Conservation (phyloP, 1,140 invertebrate genomes). For the Eriosoma lanigerum region DNA sequence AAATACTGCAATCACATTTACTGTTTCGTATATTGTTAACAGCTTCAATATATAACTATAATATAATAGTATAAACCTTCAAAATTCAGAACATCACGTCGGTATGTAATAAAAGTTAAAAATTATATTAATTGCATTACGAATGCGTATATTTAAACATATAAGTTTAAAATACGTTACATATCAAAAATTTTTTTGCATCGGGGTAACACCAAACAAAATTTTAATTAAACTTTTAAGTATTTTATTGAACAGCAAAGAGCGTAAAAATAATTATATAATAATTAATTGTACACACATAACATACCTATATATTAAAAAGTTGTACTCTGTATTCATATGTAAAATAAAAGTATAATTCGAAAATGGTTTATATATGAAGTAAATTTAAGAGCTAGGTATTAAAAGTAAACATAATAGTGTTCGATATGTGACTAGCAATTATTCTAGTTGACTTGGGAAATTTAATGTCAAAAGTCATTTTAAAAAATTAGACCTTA, state of each 20-base stretch:
- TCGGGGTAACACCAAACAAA: background rate
- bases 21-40: background rate
- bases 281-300: too few relatives aligned
- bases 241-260: background rate
- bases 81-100: background rate
- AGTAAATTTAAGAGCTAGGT: too few relatives aligned
- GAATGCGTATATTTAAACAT: too few relatives aligned
- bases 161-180: too few relatives aligned
- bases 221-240: slow-evolving; percentile 5
- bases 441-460: background rate
- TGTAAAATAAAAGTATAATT: too few relatives aligned
- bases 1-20: background rate
- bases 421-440: background rate
- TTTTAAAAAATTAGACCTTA: background rate
- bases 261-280: too few relatives aligned
- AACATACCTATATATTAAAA: too few relatives aligned
- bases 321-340: too few relatives aligned
- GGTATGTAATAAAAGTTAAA: background rate
- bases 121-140: background rate
- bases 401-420: too few relatives aligned
- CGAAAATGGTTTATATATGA: too few relatives aligned
- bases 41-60: background rate
- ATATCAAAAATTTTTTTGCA: background rate
- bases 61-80: background rate
- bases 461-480: background rate